Conservation (phyloP, 2,888 invertebrate species). For the Epirrhoe alternata region DNA sequence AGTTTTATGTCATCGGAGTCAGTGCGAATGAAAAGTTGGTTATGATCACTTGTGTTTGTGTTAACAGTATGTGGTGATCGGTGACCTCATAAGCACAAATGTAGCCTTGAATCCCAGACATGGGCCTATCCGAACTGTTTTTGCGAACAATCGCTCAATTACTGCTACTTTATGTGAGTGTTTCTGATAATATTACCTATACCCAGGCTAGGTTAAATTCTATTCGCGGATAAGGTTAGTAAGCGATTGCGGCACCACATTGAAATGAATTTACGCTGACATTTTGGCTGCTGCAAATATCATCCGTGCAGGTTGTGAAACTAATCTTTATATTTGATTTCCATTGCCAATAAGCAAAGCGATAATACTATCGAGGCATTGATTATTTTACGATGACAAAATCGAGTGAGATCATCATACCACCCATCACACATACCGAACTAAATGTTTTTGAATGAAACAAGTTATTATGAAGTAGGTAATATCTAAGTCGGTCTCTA, state of each 20-base stretch:
- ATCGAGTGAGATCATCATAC: constrained; percentile 38
- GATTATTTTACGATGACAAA: constrained; percentile 37
- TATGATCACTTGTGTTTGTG: constrained; percentile 62
- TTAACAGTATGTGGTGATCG: constrained; percentile 47
- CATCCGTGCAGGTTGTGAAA: constrained; percentile 16
- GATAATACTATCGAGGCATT: constrained; percentile 24
- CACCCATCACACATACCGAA: not conserved
- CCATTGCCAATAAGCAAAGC: constrained; percentile 15
- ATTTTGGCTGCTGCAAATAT: constrained; percentile 41
- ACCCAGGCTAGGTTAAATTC: constrained; percentile 20
- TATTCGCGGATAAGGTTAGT: constrained; percentile 19
- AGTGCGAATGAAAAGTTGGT: constrained; percentile 58
- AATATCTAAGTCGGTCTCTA: not conserved
- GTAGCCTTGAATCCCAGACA: constrained; percentile 46
- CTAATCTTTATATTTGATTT: constrained; percentile 19
- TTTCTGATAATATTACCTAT: constrained; percentile 26
- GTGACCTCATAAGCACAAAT: constrained; percentile 56
- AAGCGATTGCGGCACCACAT: constrained; percentile 16
- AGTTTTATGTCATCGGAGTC: constrained; percentile 37
- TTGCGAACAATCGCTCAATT: constrained; percentile 50
- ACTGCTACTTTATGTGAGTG: constrained; percentile 54
- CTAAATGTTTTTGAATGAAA: constrained; percentile 6
- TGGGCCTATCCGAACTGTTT: constrained; percentile 47
- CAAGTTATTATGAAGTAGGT: not conserved
- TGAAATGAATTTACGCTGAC: constrained; percentile 38